A percentile compares a stretch with the other conserved stretches of the same genome.
Conservation (phyloP, 2,797 vertebrate genomes). For the Epinephelus awoara region DNA sequence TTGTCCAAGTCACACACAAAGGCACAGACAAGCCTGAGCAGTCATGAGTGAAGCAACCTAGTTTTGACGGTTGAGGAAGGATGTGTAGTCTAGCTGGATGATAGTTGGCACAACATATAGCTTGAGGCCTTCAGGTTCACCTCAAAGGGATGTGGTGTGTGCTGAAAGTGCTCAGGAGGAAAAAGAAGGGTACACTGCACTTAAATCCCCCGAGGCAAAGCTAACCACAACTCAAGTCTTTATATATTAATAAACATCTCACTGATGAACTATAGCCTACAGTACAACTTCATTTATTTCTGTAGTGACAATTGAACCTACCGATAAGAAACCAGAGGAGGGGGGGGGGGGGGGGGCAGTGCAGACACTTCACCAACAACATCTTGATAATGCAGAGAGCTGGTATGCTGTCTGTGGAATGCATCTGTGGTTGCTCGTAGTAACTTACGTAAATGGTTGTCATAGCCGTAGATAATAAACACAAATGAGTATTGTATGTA, state of each 20-base stretch:
- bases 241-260: background rate
- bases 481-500: too few species aligned
- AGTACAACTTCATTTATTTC: too few species aligned
- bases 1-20: background rate
- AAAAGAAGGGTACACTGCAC: background rate
- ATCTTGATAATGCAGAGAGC: too few species aligned
- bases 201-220: background rate
- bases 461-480: too few species aligned
- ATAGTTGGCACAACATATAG: constrained; percentile 18
- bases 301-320: too few species aligned
- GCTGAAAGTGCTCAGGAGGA: constrained; percentile 21
- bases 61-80: constrained; percentile 33
- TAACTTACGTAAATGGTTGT: too few species aligned
- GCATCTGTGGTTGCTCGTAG: too few species aligned
- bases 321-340: too few species aligned
- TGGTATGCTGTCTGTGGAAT: too few species aligned
- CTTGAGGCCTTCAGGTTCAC: constrained; percentile 16
- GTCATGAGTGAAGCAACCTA: constrained; percentile 6
- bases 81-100: background rate
- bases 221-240: background rate
- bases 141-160: constrained; percentile 45
- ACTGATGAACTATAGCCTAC: too few species aligned
- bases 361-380: too few species aligned
- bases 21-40: background rate
- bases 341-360: too few species aligned